Evolutionary conservation across 2,888 invertebrate species (phyloP), one percentile per base, ranked within the genome.

Genomic region (Rhagium mordax): DNA sequence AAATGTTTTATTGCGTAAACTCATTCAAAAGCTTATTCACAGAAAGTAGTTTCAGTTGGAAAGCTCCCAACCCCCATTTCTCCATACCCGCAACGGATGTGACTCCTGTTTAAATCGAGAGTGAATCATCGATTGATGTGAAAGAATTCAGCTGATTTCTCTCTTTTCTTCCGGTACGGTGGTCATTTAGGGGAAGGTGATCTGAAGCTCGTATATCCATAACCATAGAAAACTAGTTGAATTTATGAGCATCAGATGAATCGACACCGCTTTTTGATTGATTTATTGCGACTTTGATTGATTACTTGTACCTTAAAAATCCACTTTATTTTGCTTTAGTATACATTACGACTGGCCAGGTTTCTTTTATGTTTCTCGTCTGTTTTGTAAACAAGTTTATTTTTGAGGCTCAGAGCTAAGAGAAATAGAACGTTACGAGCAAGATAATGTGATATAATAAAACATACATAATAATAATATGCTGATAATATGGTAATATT

Each of bases 231-330:
- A 80, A 74, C 75, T 77, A 76, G 81, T 80, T 80, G 83, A 84
- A 85, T 85, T 85, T 85, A 85, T 85, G 84, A 84, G 81, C 81
- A 78, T 79, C 77, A 82, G 82, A 84, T 84, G 84, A 84, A 83
- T 82, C 82, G 81, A 83, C 83, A 81, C 73, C 76, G 82, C 75
- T 81, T 79, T 81, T 79, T 84, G 84, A 86, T 85, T 86, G 86
- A 86, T 86, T 86, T 87, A 86, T 86, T 85, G 84, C 79, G 86
- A 87, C 86, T 83, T 84, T 86, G 87, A 87, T 85, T 84, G 86
- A 86, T 86, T 79, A 79, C 75, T 78, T 77, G 70, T 78, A 82
- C 81, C 83, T 81, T 79, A 68, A 79, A 78, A 80, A 74, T 74
- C 70, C 77, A 74, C 71, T 77, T 78, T 73, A 76, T 76, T 79